Base-by-base conservation (phyloP, 1,140 invertebrate species). In the Aplysia californica region DNA sequence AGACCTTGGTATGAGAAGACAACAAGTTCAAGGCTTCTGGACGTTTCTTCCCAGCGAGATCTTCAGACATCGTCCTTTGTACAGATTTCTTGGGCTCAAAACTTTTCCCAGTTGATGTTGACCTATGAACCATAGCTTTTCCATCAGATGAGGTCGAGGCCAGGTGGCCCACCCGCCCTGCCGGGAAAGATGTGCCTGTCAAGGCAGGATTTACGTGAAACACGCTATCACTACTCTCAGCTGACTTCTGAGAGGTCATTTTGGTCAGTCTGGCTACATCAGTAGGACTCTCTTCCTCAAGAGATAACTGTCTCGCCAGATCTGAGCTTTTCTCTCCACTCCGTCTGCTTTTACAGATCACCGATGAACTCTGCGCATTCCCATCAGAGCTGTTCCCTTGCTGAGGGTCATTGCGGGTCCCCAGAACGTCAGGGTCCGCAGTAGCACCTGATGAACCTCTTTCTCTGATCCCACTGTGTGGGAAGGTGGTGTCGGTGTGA, bases 221-320 rank as follows among this genome's bases (percentile, higher is more conserved):
- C 29, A 41, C 39, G 36, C 72, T 75, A 29, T 65, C 61, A 29
- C 44, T 65, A 20, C 41, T 65, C 1, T 75, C 72, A 75, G 44
- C n/a, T 1, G 38, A 33, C 23, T 73, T 73, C 35, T 73, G 50
- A 1, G 15, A 1, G 3, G 29, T 41, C 2, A 39, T 2, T n/a
- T n/a, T n/a, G n/a, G n/a, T n/a, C n/a, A n/a, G n/a, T n/a, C n/a
- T n/a, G n/a, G n/a, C n/a, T n/a, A n/a, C n/a, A 23, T 6, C 29
- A 26, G 23, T 21, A 38, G n/a, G 5, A 55, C 31, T 70, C n/a
- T 33, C 2, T 23, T 61, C 70, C 50, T 61, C 31, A 39, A 6
- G 21, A 66, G 26, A 66, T 33, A 72, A 26, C 29, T 72, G 35
- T 21, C 50, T 38, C 10, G 56, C 38, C 29, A 61, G 39, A 18